Conservation (phyloP, 2,797 vertebrate species). For the Euphonia xanthogaster region DNA sequence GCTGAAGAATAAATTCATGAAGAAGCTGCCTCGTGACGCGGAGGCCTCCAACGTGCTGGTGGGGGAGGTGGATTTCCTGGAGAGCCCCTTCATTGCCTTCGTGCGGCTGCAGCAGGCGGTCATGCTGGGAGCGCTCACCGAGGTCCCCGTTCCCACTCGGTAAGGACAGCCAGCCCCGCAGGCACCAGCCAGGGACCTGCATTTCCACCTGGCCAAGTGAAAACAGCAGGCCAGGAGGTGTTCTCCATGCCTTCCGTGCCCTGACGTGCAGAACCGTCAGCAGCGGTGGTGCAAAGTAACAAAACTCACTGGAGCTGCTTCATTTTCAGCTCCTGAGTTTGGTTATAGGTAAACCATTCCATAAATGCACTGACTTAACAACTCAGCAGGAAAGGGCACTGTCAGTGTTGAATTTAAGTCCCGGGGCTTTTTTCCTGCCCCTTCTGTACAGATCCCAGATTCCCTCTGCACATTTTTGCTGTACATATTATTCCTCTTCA, state of each 20-base stretch:
- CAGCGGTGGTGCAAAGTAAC: not conserved
- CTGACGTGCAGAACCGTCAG: fast-evolving
- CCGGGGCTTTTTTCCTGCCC: not conserved
- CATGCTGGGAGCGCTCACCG: conserved; percentile 95
- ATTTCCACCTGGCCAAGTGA: not conserved
- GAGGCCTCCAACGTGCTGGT: conserved; percentile 98
- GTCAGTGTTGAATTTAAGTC: not conserved
- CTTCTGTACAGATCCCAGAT: not conserved
- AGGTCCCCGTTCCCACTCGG: conserved; percentile 97
- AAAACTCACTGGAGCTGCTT: not conserved
- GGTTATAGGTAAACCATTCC: not conserved
- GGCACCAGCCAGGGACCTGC: not conserved
- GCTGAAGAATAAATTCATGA: conserved; percentile 99
- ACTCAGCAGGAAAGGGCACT: not conserved
- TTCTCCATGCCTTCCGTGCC: fast-evolving
- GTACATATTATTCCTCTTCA: not conserved
- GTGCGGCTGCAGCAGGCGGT: conserved; percentile 94
- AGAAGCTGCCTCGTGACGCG: conserved; percentile 95
- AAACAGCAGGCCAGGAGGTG: not conserved
- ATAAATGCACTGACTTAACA: not conserved
- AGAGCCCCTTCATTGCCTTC: conserved; percentile 93
- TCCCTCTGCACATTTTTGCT: not conserved
- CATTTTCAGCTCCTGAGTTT: not conserved
- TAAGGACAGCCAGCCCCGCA: conserved; percentile 49
- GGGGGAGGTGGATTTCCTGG: conserved; percentile 96